phyloP scores from a whole-genome alignment of 2,113 vertebrate genomes.

The Percina caprodes region DNA sequence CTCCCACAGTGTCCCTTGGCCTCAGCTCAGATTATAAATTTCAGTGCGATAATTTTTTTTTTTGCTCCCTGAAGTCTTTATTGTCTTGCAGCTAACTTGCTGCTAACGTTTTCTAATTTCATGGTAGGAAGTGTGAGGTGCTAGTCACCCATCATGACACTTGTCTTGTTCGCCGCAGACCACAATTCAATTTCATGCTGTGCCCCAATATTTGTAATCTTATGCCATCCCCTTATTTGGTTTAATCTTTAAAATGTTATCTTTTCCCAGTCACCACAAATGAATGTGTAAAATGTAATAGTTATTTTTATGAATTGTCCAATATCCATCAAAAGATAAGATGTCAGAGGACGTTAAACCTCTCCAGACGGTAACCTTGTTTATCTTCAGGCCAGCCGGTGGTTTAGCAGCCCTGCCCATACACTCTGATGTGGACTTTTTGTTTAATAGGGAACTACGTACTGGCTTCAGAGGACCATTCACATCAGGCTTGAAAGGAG shows the following conservation, averaged over 20 bases:
- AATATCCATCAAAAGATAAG: slow-evolving; percentile 31
- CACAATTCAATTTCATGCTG: slow-evolving; percentile 42
- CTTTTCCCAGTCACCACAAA: slow-evolving; percentile 19
- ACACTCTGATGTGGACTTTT: slow-evolving; percentile 53
- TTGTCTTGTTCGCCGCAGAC: slow-evolving; percentile 13
- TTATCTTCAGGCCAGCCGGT: slow-evolving; percentile 46
- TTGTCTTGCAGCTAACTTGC: background rate
- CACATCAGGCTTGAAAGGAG: slow-evolving; percentile 66
- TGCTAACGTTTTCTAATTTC: slow-evolving; percentile 31
- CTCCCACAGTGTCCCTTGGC: background rate
- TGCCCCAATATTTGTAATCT: slow-evolving; percentile 15
- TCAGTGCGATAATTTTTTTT: background rate
- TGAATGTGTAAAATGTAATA: slow-evolving; percentile 9
- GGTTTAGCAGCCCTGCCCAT: slow-evolving; percentile 25
- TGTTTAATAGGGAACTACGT: slow-evolving; percentile 53
- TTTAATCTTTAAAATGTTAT: slow-evolving; percentile 23
- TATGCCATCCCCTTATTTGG: background rate
- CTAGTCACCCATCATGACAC: slow-evolving; percentile 2
- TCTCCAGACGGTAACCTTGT: slow-evolving; percentile 44
- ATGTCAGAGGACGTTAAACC: background rate
- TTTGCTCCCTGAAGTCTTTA: background rate
- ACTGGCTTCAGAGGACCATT: slow-evolving; percentile 48
- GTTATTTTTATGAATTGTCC: background rate
- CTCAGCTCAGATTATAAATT: background rate
- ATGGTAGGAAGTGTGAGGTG: background rate